These are phyloP conservation scores for Cacoxenus indagator DNA, from an alignment of 2,888 invertebrate species.

Conservation along the genomic window DNA sequence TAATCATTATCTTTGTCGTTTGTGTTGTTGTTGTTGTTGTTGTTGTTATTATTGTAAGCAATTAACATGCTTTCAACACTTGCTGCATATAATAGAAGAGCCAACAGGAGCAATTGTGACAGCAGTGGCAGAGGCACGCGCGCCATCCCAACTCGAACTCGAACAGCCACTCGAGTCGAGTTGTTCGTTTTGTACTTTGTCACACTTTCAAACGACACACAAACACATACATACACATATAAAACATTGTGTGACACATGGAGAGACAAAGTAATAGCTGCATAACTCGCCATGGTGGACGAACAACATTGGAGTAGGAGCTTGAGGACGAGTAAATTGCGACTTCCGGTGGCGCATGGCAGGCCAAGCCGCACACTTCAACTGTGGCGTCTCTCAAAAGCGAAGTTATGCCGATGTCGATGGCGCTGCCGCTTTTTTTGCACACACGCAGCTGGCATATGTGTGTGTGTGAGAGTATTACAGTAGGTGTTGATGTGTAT, in stretches of 20 bases:
- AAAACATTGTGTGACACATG: background rate
- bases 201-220: background rate
- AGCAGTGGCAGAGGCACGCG: background rate
- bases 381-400: conserved; percentile 12
- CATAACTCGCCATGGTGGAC: no score
- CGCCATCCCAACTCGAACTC: conserved; percentile 5
- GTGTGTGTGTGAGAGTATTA: background rate
- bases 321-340: conserved; percentile 47
- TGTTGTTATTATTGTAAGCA: conserved; percentile 54
- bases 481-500: background rate
- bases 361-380: background rate
- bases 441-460: conserved; percentile 2
- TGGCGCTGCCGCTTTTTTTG: conserved; percentile 17
- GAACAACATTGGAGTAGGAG: background rate
- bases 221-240: background rate
- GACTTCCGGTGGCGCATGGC: conserved; percentile 4
- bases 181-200: background rate
- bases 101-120: conserved; percentile 12
- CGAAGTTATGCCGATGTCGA: conserved; percentile 13
- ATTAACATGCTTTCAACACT: conserved; percentile 62
- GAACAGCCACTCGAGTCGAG: conserved; percentile 39
- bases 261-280: conserved; percentile 37
- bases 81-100: conserved; percentile 35
- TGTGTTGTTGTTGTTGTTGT: conserved; percentile 28
- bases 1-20: conserved; percentile 18